Conservation (phyloP, 2,888 invertebrate genomes). For the Cheilosia soror region DNA sequence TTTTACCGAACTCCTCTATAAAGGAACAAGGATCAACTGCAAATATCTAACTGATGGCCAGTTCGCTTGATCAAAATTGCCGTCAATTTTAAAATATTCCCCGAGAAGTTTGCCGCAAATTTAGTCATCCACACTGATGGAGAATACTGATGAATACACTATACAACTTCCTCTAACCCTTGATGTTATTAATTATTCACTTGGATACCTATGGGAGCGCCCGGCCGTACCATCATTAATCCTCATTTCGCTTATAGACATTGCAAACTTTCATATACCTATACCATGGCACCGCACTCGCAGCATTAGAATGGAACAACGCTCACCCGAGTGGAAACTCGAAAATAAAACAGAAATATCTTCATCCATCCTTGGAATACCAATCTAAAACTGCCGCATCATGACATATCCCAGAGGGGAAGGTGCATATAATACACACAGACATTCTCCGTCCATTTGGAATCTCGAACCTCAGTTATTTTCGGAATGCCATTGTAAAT, state of each 20-base stretch:
- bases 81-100: no score
- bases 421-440: not conserved
- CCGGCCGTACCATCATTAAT: conserved; percentile 39
- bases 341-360: not conserved
- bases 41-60: no score
- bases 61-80: no score
- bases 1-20: no score
- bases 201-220: conserved; percentile 15
- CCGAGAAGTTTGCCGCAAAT: not conserved
- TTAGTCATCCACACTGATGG: not conserved
- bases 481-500: conserved; percentile 56
- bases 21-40: no score
- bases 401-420: conserved; percentile 37
- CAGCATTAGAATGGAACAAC: not conserved
- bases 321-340: conserved; percentile 43
- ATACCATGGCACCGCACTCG: not conserved
- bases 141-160: not conserved
- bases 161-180: not conserved
- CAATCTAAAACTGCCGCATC: conserved; percentile 31
- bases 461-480: conserved; percentile 41
- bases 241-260: conserved; percentile 9
- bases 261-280: conserved; percentile 11
- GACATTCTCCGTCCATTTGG: not conserved
- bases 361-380: conserved; percentile 12
- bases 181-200: conserved; percentile 31